Base-by-base conservation (phyloP, 1,140 invertebrate species). In the Conus betulinus region DNA sequence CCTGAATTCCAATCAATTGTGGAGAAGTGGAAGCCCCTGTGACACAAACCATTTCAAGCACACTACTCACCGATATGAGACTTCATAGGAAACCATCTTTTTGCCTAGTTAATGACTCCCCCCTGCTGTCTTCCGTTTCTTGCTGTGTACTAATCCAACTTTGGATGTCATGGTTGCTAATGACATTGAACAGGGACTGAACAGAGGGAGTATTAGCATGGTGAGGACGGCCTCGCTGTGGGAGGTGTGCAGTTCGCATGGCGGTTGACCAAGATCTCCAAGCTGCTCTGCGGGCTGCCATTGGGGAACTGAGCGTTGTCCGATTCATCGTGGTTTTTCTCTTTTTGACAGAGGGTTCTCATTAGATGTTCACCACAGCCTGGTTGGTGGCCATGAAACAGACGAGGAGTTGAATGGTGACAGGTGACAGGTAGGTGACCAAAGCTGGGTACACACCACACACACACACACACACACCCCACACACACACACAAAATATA, bases 181-280 rank as follows among this genome's bases (percentile, higher is more conserved):
- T 97, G 90, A 98, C 99, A 97, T 99, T 97, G 93, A 99, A 99
- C 23, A 99, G 96, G 2, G 98, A 98, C 95, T 99, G 99, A 11
- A 99, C 99, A n/a, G 98, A 98, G n/a, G 39, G 97, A 98, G 93
- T 99, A 94, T 99, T 99, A 39, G 98, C 97, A 91, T 10, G n/a
- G n/a, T n/a, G n/a, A n/a, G 98, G 98, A 76, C 99, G 96, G 0
- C 99, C 99, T 88, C 99, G 96, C 87, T 98, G 98, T 0, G 98
- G n/a, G n/a, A n/a, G n/a, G n/a, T n/a, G n/a, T 99, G 87, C 98
- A n/a, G n/a, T 99, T 94, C 99, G 99, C 98, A 99, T 99, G n/a
- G 91, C 98, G 97, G 95, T 99, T 99, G 11, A 99, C 98, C 96
- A 99, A 99, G 89, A 99, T 99, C 95, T 99, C 99, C 81, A 96